Conservation (phyloP, 2,797 vertebrate species). For the Phataginus tetradactyla region DNA sequence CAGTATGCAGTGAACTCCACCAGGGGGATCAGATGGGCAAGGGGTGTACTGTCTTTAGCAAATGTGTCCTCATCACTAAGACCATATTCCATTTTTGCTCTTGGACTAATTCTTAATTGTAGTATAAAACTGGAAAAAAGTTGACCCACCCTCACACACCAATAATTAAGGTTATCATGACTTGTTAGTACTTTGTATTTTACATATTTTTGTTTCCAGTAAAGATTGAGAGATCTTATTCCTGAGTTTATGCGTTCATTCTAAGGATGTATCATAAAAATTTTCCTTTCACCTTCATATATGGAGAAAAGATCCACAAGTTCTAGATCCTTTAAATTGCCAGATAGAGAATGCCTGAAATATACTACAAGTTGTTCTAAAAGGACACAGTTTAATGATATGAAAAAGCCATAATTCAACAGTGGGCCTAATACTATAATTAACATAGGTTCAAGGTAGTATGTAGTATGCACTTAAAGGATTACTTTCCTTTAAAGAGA, state of each 20-base stretch:
- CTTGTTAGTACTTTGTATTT: not conserved
- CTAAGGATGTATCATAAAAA: not conserved
- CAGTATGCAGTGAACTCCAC: conserved; percentile 50
- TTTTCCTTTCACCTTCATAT: not conserved
- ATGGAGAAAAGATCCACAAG: not conserved
- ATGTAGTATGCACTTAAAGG: conserved; percentile 34
- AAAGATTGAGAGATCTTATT: not conserved
- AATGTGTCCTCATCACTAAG: conserved; percentile 66
- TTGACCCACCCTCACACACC: not conserved
- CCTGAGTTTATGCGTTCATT: not conserved
- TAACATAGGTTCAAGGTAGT: conserved; percentile 2
- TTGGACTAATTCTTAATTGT: conserved; percentile 54
- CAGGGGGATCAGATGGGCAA: conserved; percentile 63
- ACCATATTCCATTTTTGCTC: conserved; percentile 45
- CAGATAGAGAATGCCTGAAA: conserved; percentile 1
- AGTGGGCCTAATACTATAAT: conserved; percentile 1
- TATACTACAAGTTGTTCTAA: not conserved
- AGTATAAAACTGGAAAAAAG: conserved; percentile 19
- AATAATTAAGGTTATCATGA: not conserved
- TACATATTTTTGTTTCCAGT: conserved; percentile 6
- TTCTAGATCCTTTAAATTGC: not conserved
- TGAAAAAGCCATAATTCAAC: conserved; percentile 40
- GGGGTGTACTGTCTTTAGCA: conserved; percentile 76
- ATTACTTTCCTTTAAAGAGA: conserved; percentile 60
- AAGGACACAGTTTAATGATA: conserved; percentile 2